phyloP scores from a whole-genome alignment of 2,888 invertebrate genomes.

The Sarcophaga caerulescens region DNA sequence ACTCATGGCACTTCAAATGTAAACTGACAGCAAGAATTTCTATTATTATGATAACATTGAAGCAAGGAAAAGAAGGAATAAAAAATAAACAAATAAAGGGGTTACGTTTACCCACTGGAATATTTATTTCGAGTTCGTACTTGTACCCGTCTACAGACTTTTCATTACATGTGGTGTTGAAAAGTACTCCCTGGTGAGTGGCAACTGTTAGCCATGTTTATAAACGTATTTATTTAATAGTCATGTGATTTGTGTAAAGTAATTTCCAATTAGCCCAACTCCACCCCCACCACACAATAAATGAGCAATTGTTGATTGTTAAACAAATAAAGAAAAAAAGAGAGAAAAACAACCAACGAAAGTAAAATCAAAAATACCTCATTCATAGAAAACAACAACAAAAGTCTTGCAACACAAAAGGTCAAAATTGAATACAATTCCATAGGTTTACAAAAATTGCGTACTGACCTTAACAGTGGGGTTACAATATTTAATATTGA shows the following conservation, averaged over 20 bases:
- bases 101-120: conserved; percentile 16
- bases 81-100: conserved; percentile 46
- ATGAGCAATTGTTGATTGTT: conserved; percentile 78
- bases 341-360: neutral
- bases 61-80: conserved; percentile 12
- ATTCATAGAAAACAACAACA: conserved; percentile 19
- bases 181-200: conserved; percentile 67
- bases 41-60: conserved; percentile 41
- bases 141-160: conserved; percentile 15
- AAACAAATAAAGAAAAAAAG: conserved; percentile 25
- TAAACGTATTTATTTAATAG: conserved; percentile 67
- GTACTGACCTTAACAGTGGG: conserved; percentile 29
- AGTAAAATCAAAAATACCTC: conserved; percentile 16
- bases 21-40: conserved; percentile 77
- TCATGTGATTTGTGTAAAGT: conserved; percentile 69
- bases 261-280: conserved; percentile 79
- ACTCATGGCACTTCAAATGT: conserved; percentile 81
- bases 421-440: conserved; percentile 35
- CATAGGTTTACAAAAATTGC: neutral
- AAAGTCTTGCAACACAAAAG: conserved; percentile 42
- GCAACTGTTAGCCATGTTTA: conserved; percentile 69
- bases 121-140: conserved; percentile 2
- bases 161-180: conserved; percentile 65
- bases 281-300: conserved; percentile 71
- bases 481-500: conserved; percentile 42